These are phyloP conservation scores for Eristalinus aeneus DNA, from an alignment of 2,888 invertebrate species.

Conservation along the genomic window DNA sequence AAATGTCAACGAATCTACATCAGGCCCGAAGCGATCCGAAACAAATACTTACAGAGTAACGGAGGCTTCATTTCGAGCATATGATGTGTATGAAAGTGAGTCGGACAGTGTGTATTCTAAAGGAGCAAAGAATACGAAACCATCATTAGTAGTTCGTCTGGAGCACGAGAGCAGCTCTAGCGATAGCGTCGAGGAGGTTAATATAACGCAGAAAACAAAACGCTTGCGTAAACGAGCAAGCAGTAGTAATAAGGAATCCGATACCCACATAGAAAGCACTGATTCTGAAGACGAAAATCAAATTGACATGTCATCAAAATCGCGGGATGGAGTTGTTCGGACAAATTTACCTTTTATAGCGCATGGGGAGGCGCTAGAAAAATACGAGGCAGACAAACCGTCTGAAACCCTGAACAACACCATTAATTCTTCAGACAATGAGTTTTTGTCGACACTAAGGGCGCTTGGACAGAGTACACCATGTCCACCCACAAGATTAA, in stretches of 20 bases:
- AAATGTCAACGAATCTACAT: not conserved
- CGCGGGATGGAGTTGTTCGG: slow-evolving; percentile 71
- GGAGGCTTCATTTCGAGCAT: slow-evolving; percentile 80
- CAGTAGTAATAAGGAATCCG: slow-evolving; percentile 75
- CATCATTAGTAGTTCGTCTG: slow-evolving; percentile 74
- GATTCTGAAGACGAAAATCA: slow-evolving; percentile 72
- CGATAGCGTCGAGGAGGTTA: slow-evolving; percentile 68
- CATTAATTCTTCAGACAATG: slow-evolving; percentile 72
- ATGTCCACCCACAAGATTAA: slow-evolving; percentile 9
- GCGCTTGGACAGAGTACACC: slow-evolving; percentile 71
- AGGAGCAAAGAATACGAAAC: slow-evolving; percentile 68
- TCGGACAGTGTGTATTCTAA: slow-evolving; percentile 79
- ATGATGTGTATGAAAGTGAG: slow-evolving; percentile 84
- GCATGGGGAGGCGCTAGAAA: slow-evolving; percentile 78
- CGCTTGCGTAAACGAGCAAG: slow-evolving; percentile 78
- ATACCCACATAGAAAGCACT: slow-evolving; percentile 71
- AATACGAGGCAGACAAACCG: slow-evolving; percentile 68
- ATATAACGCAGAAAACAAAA: slow-evolving; percentile 74
- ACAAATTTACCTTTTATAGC: slow-evolving; percentile 76
- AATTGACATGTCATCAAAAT: slow-evolving; percentile 57
- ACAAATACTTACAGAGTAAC: slow-evolving; percentile 77
- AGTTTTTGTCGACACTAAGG: slow-evolving; percentile 74
- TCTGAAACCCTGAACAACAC: not conserved
- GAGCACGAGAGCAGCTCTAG: slow-evolving; percentile 74
- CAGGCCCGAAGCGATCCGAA: not conserved